Base-by-base conservation (phyloP, 2,888 invertebrate genomes). In the Lydus trimaculatus region DNA sequence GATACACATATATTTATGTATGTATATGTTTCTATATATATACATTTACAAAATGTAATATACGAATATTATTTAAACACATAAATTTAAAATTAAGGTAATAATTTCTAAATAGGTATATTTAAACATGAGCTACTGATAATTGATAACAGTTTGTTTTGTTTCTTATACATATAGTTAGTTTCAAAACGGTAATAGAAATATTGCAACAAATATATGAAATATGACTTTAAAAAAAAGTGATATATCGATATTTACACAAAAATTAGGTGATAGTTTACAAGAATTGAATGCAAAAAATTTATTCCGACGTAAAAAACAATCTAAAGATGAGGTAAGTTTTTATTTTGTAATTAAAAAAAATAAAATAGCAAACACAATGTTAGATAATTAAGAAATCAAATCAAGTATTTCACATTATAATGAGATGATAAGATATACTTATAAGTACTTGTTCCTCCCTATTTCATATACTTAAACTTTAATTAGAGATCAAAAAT, bases 241-340 rank as follows among this genome's bases (percentile, higher is more conserved):
- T 70, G 72, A 74, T 58, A 59, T 77, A 68, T 67, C 70, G 31
- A 59, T 69, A 39, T 68, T 74, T 58, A 61, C 79, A 4, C 70
- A 75, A 58, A 75, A 70, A 64, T 69, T 79, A 7, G 72, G 79
- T 31, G 79, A 75, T 59, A 83, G 83, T 73, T 74, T 82, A 7
- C 80, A 83, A 61, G 82, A 83, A 56, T 64, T 84, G 43, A 79
- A 82, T 70, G 80, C 81, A 0, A 73, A 75, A 61, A 78, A 75
- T 36, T 71, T 79, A 43, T 72, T 82, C 25, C 77, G 76, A 71
- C 76, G 73, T 56, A 75, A 73, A 73, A 79, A 80, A 74, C 72
- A 72, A 61, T 67, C 65, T 60, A 71, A 72, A 58, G 71, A 74
- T 65, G 73, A 74, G 73, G 73, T 73, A 74, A 28, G 69, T 25